Evolutionary conservation across 2,888 invertebrate species (phyloP), one percentile per base, ranked within the genome.

Genomic region (Synanthedon tipuliformis): DNA sequence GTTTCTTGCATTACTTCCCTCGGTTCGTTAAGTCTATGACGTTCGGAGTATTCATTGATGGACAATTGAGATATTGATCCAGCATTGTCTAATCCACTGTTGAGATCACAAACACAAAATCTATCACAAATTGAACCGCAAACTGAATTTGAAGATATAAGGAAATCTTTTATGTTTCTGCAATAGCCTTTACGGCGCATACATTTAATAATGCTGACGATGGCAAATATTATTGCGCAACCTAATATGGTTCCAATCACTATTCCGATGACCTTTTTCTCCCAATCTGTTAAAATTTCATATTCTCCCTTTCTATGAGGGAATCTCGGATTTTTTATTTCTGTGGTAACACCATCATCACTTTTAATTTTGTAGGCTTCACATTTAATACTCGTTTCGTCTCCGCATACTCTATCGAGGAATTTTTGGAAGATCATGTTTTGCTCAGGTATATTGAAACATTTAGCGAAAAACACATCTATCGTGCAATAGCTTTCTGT

Each of bases 361-460:
- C 62, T 66, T 60, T 82, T 84, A 4, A 74, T 75, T 15, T 75
- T 74, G 49, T 88, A 89, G 11, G 88, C 87, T 63, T 91, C 89
- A 64, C 92, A 92, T 59, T 86, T 77, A 40, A 92, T 88, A 12
- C 77, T 78, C 11, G 81, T 57, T 51, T 75, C 78, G 7, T 81
- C 81, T 4, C 74, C 83, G 63, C 93, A 93, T 13, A 92, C 89
- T 50, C 88, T 76, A 48, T 88, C 83, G 0, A 90, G 88, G 66
- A 91, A 93, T 61, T 91, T 92, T 48, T 83, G 69, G 66, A 92
- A 89, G 53, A 88, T 72, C 68, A 92, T 88, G 55, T 90, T 89
- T 50, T 91, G 92, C 60, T 91, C 89, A 0, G 89, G 89, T 7
- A 91, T 81, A 56, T 91, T 90, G 65, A 91, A 92, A 67, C 93